Conservation (phyloP, 2,888 invertebrate genomes). For the Cancer borealis region DNA sequence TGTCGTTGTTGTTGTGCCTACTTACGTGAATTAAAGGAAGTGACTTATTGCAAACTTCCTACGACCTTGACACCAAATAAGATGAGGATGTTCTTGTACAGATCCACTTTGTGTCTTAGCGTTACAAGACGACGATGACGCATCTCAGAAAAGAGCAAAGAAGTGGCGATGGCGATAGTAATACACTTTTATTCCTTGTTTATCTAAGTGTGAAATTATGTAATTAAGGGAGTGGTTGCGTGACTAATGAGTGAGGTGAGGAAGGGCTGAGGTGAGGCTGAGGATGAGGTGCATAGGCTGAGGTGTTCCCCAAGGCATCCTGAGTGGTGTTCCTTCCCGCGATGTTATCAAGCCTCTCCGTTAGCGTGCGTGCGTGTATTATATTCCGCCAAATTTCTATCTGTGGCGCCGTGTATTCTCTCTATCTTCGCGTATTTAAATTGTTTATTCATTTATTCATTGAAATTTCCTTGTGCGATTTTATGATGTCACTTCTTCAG, state of each 20-base stretch:
- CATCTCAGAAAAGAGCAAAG: no score
- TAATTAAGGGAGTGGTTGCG: background rate
- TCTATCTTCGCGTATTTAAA: constrained; percentile 24
- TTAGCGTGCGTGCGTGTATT: constrained; percentile 1
- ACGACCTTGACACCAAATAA: no score
- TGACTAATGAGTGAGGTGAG: background rate
- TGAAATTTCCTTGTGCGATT: constrained; percentile 37
- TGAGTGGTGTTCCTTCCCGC: background rate
- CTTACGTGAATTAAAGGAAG: background rate
- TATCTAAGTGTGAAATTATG: background rate
- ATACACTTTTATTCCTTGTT: background rate
- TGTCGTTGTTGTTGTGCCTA: background rate
- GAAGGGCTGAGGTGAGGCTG: background rate
- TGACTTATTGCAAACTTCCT: no score
- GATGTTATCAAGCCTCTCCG: constrained; percentile 9
- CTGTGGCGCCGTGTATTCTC: constrained; percentile 37
- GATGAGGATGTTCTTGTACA: no score
- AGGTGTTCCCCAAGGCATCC: background rate
- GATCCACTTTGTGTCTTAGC: no score
- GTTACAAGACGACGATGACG: no score
- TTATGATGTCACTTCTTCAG: constrained; percentile 27
- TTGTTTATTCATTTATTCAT: constrained; percentile 40
- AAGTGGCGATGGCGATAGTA: no score
- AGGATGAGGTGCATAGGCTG: background rate
- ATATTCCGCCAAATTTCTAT: constrained; percentile 8